phyloP scores from a whole-genome alignment of 2,113 vertebrate genomes.

The Hoplias malabaricus region DNA sequence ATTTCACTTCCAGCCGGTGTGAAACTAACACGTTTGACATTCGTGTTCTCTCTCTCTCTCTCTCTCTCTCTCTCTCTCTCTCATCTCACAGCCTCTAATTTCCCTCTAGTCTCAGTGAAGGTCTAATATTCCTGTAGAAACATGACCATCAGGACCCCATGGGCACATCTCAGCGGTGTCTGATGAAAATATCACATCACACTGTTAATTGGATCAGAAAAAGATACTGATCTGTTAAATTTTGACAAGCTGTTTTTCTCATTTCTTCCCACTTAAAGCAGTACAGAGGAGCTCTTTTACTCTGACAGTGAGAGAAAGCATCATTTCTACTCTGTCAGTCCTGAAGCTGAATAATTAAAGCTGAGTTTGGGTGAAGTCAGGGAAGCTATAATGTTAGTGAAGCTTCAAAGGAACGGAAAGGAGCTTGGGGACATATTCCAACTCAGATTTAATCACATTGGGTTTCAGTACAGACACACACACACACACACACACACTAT shows the following conservation, averaged over 20 bases:
- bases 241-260: conserved; percentile 12
- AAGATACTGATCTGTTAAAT: conserved; percentile 29
- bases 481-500: not conserved
- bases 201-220: conserved; percentile 40
- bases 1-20: not conserved
- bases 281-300: not conserved
- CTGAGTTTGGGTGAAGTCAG: not conserved
- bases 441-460: not conserved
- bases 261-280: not conserved
- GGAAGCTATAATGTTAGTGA: not conserved
- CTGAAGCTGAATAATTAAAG: conserved; percentile 5
- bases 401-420: not conserved
- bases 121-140: conserved; percentile 27
- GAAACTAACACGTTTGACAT: not conserved
- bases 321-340: not conserved
- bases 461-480: not conserved
- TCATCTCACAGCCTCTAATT: conserved; percentile 28
- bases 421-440: not conserved
- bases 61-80: no score
- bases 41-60: no score
- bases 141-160: conserved; percentile 38
- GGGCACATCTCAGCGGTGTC: conserved; percentile 12
- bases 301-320: not conserved
- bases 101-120: conserved; percentile 31
- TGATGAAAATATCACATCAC: conserved; percentile 33